These are phyloP conservation scores for Pagrus major DNA, from an alignment of 2,113 vertebrate species.

Conservation along the genomic window DNA sequence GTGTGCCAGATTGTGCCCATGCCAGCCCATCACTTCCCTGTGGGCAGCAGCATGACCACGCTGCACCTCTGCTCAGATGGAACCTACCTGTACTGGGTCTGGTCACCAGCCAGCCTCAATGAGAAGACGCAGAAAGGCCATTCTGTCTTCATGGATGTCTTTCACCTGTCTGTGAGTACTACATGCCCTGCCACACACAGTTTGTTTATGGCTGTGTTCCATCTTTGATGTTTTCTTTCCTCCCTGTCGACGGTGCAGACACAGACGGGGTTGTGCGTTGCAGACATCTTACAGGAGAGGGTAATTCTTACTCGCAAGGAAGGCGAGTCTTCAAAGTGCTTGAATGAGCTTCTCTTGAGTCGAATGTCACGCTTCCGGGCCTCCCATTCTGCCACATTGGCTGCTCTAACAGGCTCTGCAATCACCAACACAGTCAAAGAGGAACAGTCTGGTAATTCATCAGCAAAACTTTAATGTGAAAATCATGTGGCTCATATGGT, in stretches of 20 bases:
- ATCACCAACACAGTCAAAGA: slow-evolving; percentile 98
- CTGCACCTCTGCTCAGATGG: slow-evolving; percentile 98
- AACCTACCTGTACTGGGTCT: slow-evolving; percentile 97
- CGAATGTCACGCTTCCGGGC: slow-evolving; percentile 96
- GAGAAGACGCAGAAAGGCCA: slow-evolving; percentile 99
- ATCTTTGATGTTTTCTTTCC: slow-evolving; percentile 14
- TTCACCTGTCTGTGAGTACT: slow-evolving; percentile 90
- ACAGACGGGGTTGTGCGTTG: slow-evolving; percentile 90
- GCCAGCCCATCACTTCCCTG: slow-evolving; percentile 94
- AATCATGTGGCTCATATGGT: neutral
- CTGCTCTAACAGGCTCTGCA: slow-evolving; percentile 96
- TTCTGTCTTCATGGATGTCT: slow-evolving; percentile 98
- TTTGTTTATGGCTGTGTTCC: neutral
- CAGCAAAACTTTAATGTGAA: neutral
- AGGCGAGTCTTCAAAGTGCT: slow-evolving; percentile 98
- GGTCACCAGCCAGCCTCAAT: slow-evolving; percentile 97
- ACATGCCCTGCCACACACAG: neutral
- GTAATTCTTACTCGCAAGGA: slow-evolving; percentile 96
- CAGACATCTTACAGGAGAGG: slow-evolving; percentile 92
- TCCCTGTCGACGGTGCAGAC: slow-evolving; percentile 79
- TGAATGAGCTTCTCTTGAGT: slow-evolving; percentile 98
- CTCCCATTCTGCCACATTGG: slow-evolving; percentile 95
- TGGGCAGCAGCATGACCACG: slow-evolving; percentile 96
- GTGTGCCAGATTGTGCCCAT: slow-evolving; percentile 94
- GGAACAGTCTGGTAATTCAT: slow-evolving; percentile 92